Percentiles rank a stretch among this genome's conserved stretches.
phyloP scores from a whole-genome alignment of 2,888 invertebrate species.

The Sphaeridia pumilis region DNA sequence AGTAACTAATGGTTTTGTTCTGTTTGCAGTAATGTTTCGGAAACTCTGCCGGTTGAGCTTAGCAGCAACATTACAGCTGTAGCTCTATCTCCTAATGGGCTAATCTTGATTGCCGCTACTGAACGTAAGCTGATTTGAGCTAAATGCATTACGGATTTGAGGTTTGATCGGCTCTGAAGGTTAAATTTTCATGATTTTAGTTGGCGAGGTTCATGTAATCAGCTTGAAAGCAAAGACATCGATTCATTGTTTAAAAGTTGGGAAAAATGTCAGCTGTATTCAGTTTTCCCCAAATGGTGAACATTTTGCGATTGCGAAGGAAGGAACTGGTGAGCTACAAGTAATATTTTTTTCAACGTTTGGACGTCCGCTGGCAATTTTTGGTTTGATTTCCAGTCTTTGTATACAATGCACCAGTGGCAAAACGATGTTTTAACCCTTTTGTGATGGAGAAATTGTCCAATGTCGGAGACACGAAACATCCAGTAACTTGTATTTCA shows the following conservation, averaged over 20 bases:
- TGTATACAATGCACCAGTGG: constrained; percentile 74
- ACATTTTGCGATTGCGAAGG: constrained; percentile 81
- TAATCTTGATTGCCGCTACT: constrained; percentile 70
- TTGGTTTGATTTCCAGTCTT: constrained; percentile 53
- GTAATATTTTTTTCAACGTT: too few species aligned
- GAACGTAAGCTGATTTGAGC: constrained; percentile 69
- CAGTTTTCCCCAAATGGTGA: constrained; percentile 89
- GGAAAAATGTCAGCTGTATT: constrained; percentile 58
- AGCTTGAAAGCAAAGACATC: constrained; percentile 71
- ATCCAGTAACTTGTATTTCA: constrained; percentile 72
- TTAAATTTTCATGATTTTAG: too few species aligned
- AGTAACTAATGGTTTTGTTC: constrained; percentile 36
- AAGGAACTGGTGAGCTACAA: constrained; percentile 68
- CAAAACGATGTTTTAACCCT: constrained; percentile 73
- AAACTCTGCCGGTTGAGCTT: constrained; percentile 77
- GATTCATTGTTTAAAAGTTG: constrained; percentile 73
- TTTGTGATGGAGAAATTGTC: constrained; percentile 75
- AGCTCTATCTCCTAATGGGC: constrained; percentile 80
- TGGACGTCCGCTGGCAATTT: too few species aligned
- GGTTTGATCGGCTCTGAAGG: too few species aligned
- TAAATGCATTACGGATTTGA: too few species aligned
- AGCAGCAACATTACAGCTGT: constrained; percentile 70
- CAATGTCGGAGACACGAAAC: constrained; percentile 55
- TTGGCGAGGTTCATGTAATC: constrained; percentile 71
- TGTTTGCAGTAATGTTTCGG: constrained; percentile 77